phyloP scores from a whole-genome alignment of 2,797 vertebrate genomes.

The Xenops minutus region DNA sequence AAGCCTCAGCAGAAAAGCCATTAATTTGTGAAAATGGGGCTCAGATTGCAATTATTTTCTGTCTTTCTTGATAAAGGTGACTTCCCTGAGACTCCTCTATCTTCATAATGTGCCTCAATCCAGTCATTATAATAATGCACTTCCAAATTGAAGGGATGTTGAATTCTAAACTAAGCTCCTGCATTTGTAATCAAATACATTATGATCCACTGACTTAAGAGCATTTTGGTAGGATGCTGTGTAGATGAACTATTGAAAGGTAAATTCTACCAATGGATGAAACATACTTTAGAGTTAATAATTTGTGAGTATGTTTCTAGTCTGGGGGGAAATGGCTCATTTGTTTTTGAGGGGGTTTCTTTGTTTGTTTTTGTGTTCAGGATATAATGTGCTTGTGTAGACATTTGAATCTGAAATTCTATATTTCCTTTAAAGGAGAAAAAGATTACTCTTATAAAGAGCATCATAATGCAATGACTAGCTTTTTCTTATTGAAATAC shows the following conservation, averaged over 20 bases:
- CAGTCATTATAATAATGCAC: slow-evolving; percentile 17
- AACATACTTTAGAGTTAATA: neutral
- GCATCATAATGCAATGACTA: neutral
- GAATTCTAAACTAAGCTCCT: neutral
- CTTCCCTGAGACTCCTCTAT: neutral
- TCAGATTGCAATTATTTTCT: slow-evolving; percentile 47
- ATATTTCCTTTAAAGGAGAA: neutral
- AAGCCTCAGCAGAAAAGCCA: neutral
- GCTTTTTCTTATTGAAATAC: neutral
- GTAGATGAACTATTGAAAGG: neutral
- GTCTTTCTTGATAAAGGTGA: slow-evolving; percentile 33
- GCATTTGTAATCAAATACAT: slow-evolving; percentile 20
- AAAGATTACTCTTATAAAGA: neutral
- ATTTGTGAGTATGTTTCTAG: neutral
- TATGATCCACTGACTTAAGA: neutral
- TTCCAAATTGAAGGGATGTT: neutral
- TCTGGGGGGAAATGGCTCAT: neutral
- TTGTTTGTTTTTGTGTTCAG: neutral
- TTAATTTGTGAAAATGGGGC: slow-evolving; percentile 17
- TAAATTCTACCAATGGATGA: neutral
- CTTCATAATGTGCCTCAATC: slow-evolving; percentile 12
- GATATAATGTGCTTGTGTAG: neutral
- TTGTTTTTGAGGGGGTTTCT: neutral
- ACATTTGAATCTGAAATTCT: neutral
- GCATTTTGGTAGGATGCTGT: neutral